phyloP scores from a whole-genome alignment of 2,797 vertebrate species.

The Triplophysa bombifrons region DNA sequence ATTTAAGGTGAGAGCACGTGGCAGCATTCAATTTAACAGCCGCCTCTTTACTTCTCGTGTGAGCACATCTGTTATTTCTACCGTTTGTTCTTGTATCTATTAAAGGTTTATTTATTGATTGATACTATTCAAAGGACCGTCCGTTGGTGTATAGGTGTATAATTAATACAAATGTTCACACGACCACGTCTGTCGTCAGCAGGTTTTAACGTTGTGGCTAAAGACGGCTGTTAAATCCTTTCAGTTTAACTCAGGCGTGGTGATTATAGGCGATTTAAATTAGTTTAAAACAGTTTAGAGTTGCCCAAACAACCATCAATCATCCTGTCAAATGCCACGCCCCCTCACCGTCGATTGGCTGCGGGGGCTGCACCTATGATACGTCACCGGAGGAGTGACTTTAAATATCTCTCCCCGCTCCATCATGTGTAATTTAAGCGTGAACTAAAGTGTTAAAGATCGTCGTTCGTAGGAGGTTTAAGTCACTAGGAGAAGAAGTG shows the following conservation, averaged over 20 bases:
- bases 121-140: neutral
- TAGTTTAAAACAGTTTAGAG: conserved; percentile 53
- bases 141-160: conserved; percentile 3
- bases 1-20: conserved; percentile 40
- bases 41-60: conserved; percentile 33
- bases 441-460: conserved; percentile 20
- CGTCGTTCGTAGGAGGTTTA: neutral
- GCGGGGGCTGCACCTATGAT: conserved; percentile 22
- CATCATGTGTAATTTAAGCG: conserved; percentile 35
- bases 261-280: conserved; percentile 60
- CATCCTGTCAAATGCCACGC: conserved; percentile 62
- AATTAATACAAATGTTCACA: conserved; percentile 11
- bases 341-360: conserved; percentile 53
- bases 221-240: conserved; percentile 44
- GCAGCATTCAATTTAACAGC: conserved; percentile 52
- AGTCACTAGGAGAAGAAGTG: neutral
- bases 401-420: conserved; percentile 44
- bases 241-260: conserved; percentile 45
- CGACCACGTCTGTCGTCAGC: neutral
- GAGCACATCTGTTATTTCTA: conserved; percentile 41
- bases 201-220: conserved; percentile 40
- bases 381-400: conserved; percentile 62
- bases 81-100: conserved; percentile 16
- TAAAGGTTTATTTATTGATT: conserved; percentile 26
- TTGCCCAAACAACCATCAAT: conserved; percentile 64